Base-by-base conservation (phyloP, 1,140 invertebrate genomes). In the Lanistes nyassanus region DNA sequence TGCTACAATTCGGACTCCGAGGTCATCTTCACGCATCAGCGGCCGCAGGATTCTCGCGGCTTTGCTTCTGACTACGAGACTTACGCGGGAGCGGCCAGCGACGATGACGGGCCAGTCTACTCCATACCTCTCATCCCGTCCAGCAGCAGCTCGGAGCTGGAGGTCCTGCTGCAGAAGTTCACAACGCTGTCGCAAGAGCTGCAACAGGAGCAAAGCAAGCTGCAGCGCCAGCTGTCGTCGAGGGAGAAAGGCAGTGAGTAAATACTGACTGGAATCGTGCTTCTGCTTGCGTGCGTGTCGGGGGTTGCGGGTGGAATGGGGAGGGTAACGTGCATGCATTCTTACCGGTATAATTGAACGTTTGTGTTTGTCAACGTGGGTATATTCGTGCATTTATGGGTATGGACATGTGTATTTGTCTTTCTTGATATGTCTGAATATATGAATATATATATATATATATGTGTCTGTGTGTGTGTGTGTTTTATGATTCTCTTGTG, bases 1-100 rank as follows among this genome's bases (percentile, higher is more conserved):
- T 85, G 85, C 75, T 89, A 89, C 77, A 89, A 87, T 47, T 98
- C 96, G 23, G 97, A 98, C 85, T 98, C 97, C 0, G 97, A 99
- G 78, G 71, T 88, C 39, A 72, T 86, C n/a, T 85, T 86, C 76
- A 82, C 82, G 37, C 80, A 81, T 58, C 82, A 82, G 34, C 81
- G 80, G 31, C 82, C 91, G 94, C 95, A 2, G 94, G 88, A 81
- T 67, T 76, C 79, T 47, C 81, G 84, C 29, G 84, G 85, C 21
- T 85, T 85, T 60, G 81, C 83, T 6, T 84, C 84, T 11, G 86
- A 86, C 71, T 88, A 84, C 76, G 85, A 87, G 82, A 86, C 87
- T 36, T 87, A 85, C 66, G 85, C 80, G 29, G 84, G 78, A 58
- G 85, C 81, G 55, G 81, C 80, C 64, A 88, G 84, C 80, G 88